Conservation (phyloP, 2,113 vertebrate species). For the Callopanchax toddi region DNA sequence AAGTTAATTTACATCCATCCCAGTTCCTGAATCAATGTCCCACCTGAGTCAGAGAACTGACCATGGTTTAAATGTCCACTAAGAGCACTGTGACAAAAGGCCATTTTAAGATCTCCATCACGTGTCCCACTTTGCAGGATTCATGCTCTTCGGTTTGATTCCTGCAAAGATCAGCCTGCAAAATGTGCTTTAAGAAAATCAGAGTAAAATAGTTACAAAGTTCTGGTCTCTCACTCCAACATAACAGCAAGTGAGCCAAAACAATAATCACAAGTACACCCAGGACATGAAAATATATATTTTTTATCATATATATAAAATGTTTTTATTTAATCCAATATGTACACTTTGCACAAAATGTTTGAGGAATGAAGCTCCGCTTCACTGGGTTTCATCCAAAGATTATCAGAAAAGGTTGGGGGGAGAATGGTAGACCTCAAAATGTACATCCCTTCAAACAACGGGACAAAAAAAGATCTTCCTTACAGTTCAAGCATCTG, state of each 20-base stretch:
- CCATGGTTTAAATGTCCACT: conserved; percentile 19
- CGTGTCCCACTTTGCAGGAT: conserved; percentile 25
- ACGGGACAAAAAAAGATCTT: conserved; percentile 27
- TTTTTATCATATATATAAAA: conserved; percentile 81
- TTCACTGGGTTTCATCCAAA: conserved; percentile 67
- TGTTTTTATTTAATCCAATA: conserved; percentile 85
- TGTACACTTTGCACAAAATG: conserved; percentile 94
- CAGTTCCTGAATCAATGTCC: conserved; percentile 39
- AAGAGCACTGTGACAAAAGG: conserved; percentile 66
- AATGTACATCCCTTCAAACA: conserved; percentile 51
- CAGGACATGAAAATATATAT: conserved; percentile 84
- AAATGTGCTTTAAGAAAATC: conserved; percentile 57
- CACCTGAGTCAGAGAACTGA: conserved; percentile 6
- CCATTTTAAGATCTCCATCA: conserved; percentile 48
- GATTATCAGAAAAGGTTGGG: conserved; percentile 32
- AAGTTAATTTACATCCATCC: conserved; percentile 73
- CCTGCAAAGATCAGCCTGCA: conserved; percentile 61
- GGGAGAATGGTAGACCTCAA: conserved; percentile 20
- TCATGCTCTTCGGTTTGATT: conserved; percentile 41
- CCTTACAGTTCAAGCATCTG: conserved; percentile 50
- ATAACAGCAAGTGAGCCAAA: conserved; percentile 82
- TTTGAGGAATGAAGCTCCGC: conserved; percentile 78
- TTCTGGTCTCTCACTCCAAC: conserved; percentile 71
- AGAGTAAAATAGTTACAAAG: conserved; percentile 48
- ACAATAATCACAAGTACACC: conserved; percentile 84